Conservation (phyloP, 2,113 vertebrate species). For the Notiomystis cincta region DNA sequence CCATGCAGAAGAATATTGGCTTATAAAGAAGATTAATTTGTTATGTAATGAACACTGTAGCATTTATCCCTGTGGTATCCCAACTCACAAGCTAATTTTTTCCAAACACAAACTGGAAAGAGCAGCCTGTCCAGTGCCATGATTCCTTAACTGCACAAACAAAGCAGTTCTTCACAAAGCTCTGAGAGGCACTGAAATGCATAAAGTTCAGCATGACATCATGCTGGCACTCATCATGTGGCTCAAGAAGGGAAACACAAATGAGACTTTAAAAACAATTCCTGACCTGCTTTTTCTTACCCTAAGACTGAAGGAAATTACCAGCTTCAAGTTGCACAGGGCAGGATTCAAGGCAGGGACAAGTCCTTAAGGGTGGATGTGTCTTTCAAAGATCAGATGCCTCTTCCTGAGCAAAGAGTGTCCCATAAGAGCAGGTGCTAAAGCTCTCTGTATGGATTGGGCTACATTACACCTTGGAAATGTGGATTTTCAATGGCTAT, state of each 20-base stretch:
- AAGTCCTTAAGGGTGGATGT: accelerated
- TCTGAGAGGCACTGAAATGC: background rate
- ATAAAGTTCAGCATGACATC: background rate
- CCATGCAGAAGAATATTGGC: background rate
- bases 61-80: background rate
- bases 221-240: background rate
- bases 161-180: background rate
- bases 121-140: background rate
- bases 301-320: background rate
- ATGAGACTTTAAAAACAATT: background rate
- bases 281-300: background rate
- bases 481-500: background rate
- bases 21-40: background rate
- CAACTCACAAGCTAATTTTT: background rate
- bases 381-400: background rate
- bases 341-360: background rate
- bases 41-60: background rate
- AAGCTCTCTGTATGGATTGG: background rate
- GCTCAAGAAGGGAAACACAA: background rate
- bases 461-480: background rate
- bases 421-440: background rate
- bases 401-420: background rate
- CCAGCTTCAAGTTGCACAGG: background rate
- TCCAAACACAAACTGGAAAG: background rate
- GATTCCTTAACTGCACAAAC: background rate